Base-by-base conservation (phyloP, 2,113 vertebrate genomes). In the Baryphthengus martii region DNA sequence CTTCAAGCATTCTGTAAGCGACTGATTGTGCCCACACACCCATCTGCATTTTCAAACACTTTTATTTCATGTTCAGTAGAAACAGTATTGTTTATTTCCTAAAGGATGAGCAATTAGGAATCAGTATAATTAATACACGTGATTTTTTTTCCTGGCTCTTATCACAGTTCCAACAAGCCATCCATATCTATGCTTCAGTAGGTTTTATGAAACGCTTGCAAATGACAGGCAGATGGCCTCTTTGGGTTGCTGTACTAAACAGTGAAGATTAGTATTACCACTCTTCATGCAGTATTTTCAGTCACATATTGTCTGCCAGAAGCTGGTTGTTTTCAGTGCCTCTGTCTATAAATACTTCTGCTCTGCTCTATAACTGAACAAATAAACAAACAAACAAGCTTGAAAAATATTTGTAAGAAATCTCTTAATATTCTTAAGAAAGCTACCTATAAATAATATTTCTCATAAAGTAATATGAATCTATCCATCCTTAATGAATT, bases 181-280 rank as follows among this genome's bases (percentile, higher is more conserved):
- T 96, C 73, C 82, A 63, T n/a, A 52, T 86, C 77, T 80, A 79
- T 84, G 88, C 88, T 94, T 95, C 90, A 86, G 83, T 47, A 78
- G 85, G 61, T 90, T 97, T 97, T 94, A 78, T 90, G 92, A 94
- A 96, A 92, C 37, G 1, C 65, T 96, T 90, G 72, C 61, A 93
- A 72, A 86, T 93, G 90, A 94, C 85, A 92, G 89, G 72, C 95
- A 97, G 95, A 96, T 94, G 92, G 93, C 61, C 85, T 94, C 89
- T 94, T 88, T 83, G 92, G 71, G 75, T 94, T 94, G 79, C 73
- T 90, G 88, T 90, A 84, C 88, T 88, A 92, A 95, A 81, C 61
- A 86, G 56, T 0, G 6, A 86, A 88, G 79, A 95, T 96, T 96
- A 92, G 90, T 96, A 86, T 67, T 90, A 25, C 68, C 62, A 33